These are phyloP conservation scores for Dolomedes plantarius DNA, from an alignment of 2,888 invertebrate genomes.

Conservation along the genomic window DNA sequence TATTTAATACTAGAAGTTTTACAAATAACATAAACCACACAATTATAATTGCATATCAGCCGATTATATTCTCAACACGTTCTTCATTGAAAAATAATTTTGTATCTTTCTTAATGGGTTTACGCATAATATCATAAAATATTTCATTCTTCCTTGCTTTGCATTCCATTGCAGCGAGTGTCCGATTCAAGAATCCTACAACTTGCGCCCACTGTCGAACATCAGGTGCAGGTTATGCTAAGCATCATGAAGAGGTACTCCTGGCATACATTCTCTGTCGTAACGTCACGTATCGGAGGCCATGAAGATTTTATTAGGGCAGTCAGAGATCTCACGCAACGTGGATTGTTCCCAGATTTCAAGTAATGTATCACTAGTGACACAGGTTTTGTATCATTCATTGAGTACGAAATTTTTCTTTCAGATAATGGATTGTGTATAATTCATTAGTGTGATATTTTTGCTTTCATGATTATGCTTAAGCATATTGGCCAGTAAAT, in stretches of 20 bases:
- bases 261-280: slow-evolving; percentile 77
- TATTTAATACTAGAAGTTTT: no score
- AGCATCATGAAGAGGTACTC: slow-evolving; percentile 88
- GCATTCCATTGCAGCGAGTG: slow-evolving; percentile 74
- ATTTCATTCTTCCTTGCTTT: not conserved
- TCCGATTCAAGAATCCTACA: slow-evolving; percentile 92
- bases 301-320: slow-evolving; percentile 97
- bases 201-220: slow-evolving; percentile 95
- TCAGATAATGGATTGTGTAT: no score
- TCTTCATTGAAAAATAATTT: not conserved
- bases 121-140: not conserved
- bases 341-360: slow-evolving; percentile 76
- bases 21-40: no score
- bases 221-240: slow-evolving; percentile 97
- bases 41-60: no score
- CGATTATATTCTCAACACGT: not conserved
- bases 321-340: slow-evolving; percentile 87
- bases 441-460: no score
- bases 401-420: no score
- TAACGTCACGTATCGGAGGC: slow-evolving; percentile 84
- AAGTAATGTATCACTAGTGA: slow-evolving; percentile 75
- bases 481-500: no score
- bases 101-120: not conserved
- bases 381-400: no score
- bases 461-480: no score